Base-by-base conservation (phyloP, 2,888 invertebrate species). In the Epistrophella euchroma region DNA sequence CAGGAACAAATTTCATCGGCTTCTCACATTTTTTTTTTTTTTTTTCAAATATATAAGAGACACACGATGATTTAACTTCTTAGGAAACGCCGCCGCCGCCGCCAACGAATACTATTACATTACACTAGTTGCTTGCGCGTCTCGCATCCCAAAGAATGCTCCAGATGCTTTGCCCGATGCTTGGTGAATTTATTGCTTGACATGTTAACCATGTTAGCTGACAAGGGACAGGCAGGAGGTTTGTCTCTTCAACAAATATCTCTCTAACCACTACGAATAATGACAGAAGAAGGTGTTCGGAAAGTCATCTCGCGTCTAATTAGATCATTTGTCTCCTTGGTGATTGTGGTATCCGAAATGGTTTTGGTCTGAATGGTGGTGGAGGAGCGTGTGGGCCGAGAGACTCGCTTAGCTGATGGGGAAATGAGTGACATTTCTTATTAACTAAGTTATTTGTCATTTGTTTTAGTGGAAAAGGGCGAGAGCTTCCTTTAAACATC, bases 261-360 rank as follows among this genome's bases (percentile, higher is more conserved):
- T 13, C 28, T 37, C 28, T 62, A 47, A 52, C 52, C 64, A 81
- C 55, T 62, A 71, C 32, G 22, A 32, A 47, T 64, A 80, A 56
- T 75, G 75, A 80, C 75, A 76, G 58, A 75, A 76, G 81, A 85
- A 85, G 85, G 85, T 85, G 85, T 85, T 81, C 72, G 68, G 72
- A 81, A 76, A 85, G 85, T 81, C 81, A 85, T 85, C 85, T 85
- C 81, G 75, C 76, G 68, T 85, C 85, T 85, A 85, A 85, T 85
- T 81, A 85, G 85, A 85, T 85, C 85, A 85, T 85, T 85, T 85
- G 85, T 85, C 85, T 85, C 68, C 45, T 50, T 52, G 60, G 55
- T 52, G 15, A 66, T 47, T 66, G 66, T 66, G 28, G 64, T 4
- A 45, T 45, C 28, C 19, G 32, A 32, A 60, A 50, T 68, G 11